Evolutionary conservation across 2,888 invertebrate genomes (phyloP).

Genomic region (Philonicus albiceps): DNA sequence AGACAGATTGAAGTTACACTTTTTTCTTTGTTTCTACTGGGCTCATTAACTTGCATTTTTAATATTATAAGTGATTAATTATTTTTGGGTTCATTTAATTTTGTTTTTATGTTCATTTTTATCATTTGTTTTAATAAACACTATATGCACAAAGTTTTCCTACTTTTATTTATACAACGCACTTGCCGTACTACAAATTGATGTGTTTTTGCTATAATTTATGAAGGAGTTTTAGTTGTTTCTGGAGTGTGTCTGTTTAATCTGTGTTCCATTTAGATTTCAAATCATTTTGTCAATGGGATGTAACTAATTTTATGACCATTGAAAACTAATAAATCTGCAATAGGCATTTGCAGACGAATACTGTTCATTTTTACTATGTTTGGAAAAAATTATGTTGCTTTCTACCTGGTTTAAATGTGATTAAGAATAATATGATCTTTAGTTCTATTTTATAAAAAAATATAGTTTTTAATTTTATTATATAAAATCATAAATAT

Average conservation of each 20-base stretch:
- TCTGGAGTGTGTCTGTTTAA: not conserved
- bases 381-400: not conserved
- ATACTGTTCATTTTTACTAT: not conserved
- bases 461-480: not conserved
- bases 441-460: not conserved
- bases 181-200: not conserved
- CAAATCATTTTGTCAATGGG: not conserved
- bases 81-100: slow-evolving; percentile 42
- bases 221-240: not conserved
- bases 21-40: slow-evolving; percentile 6
- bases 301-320: not conserved
- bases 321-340: not conserved
- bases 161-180: slow-evolving; percentile 1
- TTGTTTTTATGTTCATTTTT: slow-evolving; percentile 32
- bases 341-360: not conserved
- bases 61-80: not conserved
- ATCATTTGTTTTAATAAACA: slow-evolving; percentile 18
- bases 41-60: not conserved
- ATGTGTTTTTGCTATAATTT: not conserved
- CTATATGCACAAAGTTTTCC: not conserved
- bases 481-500: not conserved
- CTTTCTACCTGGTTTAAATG: not conserved
- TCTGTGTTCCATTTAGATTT: not conserved
- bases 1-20: slow-evolving; percentile 5
- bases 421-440: not conserved